A percentile compares a stretch with the other conserved stretches of the same genome.
phyloP scores from a whole-genome alignment of 2,888 invertebrate genomes.

The Hemaris fuciformis region DNA sequence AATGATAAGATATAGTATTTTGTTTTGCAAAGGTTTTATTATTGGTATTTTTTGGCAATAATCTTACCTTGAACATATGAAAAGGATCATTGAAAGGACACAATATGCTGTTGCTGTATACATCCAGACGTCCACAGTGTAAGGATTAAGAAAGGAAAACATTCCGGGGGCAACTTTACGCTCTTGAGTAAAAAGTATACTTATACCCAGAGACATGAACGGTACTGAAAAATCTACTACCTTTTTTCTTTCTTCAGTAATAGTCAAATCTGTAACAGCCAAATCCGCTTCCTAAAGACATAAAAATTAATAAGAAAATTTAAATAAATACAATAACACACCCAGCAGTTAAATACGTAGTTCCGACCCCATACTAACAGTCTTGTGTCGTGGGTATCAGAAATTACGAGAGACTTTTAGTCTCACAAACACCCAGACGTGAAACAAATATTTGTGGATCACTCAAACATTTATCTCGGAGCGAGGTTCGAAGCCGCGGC shows the following conservation, averaged over 20 bases:
- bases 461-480: too few relatives aligned
- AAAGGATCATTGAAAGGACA: conserved; percentile 90
- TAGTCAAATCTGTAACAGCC: conserved; percentile 88
- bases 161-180: conserved; percentile 87
- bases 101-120: conserved; percentile 93
- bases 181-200: conserved; percentile 92
- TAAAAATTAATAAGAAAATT: background rate
- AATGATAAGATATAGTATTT: background rate
- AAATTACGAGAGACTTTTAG: too few relatives aligned
- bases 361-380: too few relatives aligned
- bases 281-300: conserved; percentile 62
- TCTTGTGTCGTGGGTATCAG: too few relatives aligned
- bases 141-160: conserved; percentile 93
- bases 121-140: conserved; percentile 92
- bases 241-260: conserved; percentile 93
- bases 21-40: background rate
- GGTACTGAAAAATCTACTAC: conserved; percentile 97
- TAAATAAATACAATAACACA: too few relatives aligned
- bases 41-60: background rate
- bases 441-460: too few relatives aligned
- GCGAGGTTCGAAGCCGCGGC: too few relatives aligned
- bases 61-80: conserved; percentile 87
- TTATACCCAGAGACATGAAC: conserved; percentile 96
- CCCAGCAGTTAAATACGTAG: too few relatives aligned
- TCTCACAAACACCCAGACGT: too few relatives aligned